These are phyloP conservation scores for Nebria salina DNA, from an alignment of 2,888 invertebrate genomes.

Conservation along the genomic window DNA sequence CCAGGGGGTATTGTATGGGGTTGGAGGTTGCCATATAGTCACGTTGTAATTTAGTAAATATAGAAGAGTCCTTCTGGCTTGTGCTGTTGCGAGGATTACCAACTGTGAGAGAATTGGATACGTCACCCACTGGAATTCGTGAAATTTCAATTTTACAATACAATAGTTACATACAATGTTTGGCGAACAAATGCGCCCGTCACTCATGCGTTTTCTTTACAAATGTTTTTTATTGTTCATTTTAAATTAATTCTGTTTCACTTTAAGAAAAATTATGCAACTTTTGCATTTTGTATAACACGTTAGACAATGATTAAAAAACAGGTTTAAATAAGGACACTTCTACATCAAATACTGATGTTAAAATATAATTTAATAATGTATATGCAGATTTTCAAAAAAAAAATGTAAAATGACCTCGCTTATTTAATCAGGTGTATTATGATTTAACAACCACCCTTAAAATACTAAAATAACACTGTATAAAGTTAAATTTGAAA, in stretches of 20 bases:
- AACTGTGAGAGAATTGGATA: conserved; percentile 11
- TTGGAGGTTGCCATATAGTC: conserved; percentile 1
- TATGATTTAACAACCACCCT: not conserved
- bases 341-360: no score
- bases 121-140: conserved; percentile 17
- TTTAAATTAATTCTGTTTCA: not conserved
- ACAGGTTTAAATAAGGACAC: no score
- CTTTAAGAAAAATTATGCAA: no score
- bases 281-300: no score
- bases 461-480: not conserved
- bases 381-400: no score
- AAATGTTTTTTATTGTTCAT: not conserved
- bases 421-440: not conserved
- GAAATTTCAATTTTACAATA: conserved; percentile 44
- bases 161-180: conserved; percentile 34
- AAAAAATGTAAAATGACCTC: no score
- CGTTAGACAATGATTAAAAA: no score
- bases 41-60: conserved; percentile 18
- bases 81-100: not conserved
- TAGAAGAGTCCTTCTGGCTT: not conserved
- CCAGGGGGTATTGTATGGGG: conserved; percentile 12
- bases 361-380: no score
- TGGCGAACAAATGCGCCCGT: conserved; percentile 21
- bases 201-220: conserved; percentile 32
- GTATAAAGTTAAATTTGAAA: not conserved